Conservation (phyloP, 2,113 vertebrate species). For the Ramphastos sulfuratus region DNA sequence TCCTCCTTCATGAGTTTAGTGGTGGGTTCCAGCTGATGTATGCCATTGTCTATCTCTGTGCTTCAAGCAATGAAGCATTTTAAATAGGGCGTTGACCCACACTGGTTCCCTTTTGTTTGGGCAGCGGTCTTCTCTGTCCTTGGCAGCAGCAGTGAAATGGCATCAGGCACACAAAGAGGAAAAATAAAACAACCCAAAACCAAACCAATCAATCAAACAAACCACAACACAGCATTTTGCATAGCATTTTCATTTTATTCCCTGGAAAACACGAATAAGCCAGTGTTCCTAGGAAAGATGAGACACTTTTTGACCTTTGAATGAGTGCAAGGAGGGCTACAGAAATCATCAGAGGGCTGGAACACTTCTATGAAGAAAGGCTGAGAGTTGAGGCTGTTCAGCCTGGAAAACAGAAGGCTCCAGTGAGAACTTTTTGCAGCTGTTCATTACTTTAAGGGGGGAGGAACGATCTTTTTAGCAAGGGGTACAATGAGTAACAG, state of each 20-base stretch:
- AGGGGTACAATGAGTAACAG: too few relatives aligned
- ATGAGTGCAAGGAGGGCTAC: too few relatives aligned
- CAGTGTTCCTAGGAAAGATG: neutral
- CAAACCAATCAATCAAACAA: too few relatives aligned
- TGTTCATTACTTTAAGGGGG: too few relatives aligned
- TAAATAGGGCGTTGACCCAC: neutral
- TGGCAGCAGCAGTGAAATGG: neutral
- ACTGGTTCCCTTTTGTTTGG: neutral
- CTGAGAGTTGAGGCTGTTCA: too few relatives aligned
- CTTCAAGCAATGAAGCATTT: rapidly evolving
- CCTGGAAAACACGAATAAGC: neutral
- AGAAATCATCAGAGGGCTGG: too few relatives aligned
- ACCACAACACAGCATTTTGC: too few relatives aligned
- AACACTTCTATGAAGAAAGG: too few relatives aligned
- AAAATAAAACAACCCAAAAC: neutral
- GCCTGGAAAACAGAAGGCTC: too few relatives aligned
- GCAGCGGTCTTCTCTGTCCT: neutral
- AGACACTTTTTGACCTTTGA: neutral
- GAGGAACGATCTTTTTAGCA: too few relatives aligned
- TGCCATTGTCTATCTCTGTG: neutral
- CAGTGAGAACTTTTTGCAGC: too few relatives aligned
- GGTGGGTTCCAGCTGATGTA: neutral
- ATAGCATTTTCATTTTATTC: neutral
- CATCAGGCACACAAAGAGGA: too few relatives aligned
- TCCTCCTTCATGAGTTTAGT: neutral